phyloP scores from a whole-genome alignment of 2,113 vertebrate genomes.

The Hippocampus comes region DNA sequence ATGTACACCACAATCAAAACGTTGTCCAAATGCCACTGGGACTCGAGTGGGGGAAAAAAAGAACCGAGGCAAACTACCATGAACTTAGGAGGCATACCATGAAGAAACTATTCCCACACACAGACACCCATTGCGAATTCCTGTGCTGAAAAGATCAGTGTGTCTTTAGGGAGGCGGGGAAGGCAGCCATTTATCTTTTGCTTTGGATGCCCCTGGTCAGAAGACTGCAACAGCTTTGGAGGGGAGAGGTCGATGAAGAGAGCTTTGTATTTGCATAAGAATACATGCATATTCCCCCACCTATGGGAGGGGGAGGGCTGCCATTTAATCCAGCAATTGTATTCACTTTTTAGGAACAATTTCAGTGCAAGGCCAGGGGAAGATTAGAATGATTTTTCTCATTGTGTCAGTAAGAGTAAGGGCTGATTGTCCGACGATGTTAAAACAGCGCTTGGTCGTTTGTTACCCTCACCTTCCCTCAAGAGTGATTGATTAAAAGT shows the following conservation, averaged over 20 bases:
- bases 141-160: constrained; percentile 53
- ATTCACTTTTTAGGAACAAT: constrained; percentile 52
- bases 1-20: background rate
- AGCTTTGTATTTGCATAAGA: constrained; percentile 64
- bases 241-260: constrained; percentile 25
- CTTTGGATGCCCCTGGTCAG: constrained; percentile 52
- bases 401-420: constrained; percentile 29
- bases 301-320: constrained; percentile 11
- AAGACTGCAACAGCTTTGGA: constrained; percentile 39
- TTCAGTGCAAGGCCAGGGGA: constrained; percentile 46
- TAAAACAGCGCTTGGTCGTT: constrained; percentile 43
- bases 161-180: constrained; percentile 34
- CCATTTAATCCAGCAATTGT: constrained; percentile 53
- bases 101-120: constrained; percentile 55
- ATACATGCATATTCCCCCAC: constrained; percentile 49
- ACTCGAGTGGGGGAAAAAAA: background rate
- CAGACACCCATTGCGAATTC: constrained; percentile 51
- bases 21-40: constrained; percentile 2
- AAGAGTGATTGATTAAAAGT: constrained; percentile 63
- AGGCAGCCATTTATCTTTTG: constrained; percentile 54
- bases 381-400: constrained; percentile 57
- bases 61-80: constrained; percentile 1
- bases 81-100: constrained; percentile 42
- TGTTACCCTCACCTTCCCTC: constrained; percentile 44
- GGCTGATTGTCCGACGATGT: constrained; percentile 37